phyloP scores from a whole-genome alignment of 2,113 vertebrate species.

The Baryphthengus martii region DNA sequence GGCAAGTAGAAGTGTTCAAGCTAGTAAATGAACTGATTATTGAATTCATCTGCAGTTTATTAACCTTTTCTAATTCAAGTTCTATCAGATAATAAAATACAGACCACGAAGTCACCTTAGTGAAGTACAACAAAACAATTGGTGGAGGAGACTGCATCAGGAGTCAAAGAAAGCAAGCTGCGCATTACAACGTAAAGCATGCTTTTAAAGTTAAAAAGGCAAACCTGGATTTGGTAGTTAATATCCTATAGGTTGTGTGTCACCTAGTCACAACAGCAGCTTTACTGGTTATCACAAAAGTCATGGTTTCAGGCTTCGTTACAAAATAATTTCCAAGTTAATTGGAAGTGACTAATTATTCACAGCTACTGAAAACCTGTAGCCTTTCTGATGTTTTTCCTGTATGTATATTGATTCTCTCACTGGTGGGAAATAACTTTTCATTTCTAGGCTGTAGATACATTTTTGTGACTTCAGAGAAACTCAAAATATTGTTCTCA shows the following conservation, averaged over 20 bases:
- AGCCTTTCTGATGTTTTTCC: neutral
- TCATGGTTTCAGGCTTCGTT: neutral
- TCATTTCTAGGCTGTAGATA: neutral
- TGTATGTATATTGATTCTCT: neutral
- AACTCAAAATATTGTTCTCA: neutral
- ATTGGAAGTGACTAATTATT: constrained; percentile 1
- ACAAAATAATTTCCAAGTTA: neutral
- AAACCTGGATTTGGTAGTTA: neutral
- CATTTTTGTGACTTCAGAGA: neutral
- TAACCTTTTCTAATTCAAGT: neutral
- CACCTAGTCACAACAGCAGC: neutral
- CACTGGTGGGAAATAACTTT: neutral
- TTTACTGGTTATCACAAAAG: neutral
- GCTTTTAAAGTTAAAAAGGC: neutral
- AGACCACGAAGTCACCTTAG: neutral
- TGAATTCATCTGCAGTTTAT: neutral
- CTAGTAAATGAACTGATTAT: neutral
- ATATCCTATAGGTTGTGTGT: neutral
- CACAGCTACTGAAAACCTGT: neutral
- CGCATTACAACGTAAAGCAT: neutral
- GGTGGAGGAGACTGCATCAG: neutral
- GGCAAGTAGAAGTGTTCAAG: neutral
- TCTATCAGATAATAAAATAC: neutral
- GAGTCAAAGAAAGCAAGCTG: neutral
- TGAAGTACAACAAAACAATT: neutral